These are phyloP conservation scores for Scophthalmus maximus DNA, from an alignment of 2,113 vertebrate species.

Conservation along the genomic window DNA sequence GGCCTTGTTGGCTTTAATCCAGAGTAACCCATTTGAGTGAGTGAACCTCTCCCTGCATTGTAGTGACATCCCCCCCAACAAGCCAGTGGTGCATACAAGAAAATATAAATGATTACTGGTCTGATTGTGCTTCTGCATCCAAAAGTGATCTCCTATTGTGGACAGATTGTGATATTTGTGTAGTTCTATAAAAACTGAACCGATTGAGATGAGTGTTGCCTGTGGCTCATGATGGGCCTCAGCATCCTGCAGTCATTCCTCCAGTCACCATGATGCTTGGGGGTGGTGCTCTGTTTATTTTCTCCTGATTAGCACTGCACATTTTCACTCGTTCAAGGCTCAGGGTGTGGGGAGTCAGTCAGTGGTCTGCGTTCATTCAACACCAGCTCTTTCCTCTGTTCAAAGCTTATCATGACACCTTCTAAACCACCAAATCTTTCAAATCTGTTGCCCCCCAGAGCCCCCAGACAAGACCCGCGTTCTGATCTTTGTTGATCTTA, in stretches of 20 bases:
- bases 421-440: constrained; percentile 16
- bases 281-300: constrained; percentile 77
- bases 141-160: background rate
- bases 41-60: constrained; percentile 26
- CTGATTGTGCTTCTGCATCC: background rate
- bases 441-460: constrained; percentile 13
- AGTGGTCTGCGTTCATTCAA: constrained; percentile 76
- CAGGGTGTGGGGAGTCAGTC: constrained; percentile 48
- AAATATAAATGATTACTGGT: background rate
- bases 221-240: constrained; percentile 15
- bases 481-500: constrained; percentile 48
- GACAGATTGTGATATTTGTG: background rate
- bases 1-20: constrained; percentile 66
- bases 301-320: constrained; percentile 73
- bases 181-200: constrained; percentile 13
- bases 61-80: constrained; percentile 13
- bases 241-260: constrained; percentile 43
- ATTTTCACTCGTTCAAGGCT: constrained; percentile 61
- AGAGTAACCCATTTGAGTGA: constrained; percentile 51
- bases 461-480: constrained; percentile 11
- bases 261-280: constrained; percentile 49
- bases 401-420: constrained; percentile 65
- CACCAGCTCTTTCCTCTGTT: constrained; percentile 54
- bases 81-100: constrained; percentile 11
- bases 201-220: background rate